Evolutionary conservation across 2,797 vertebrate species (phyloP).

Genomic region (Squalus acanthias): DNA sequence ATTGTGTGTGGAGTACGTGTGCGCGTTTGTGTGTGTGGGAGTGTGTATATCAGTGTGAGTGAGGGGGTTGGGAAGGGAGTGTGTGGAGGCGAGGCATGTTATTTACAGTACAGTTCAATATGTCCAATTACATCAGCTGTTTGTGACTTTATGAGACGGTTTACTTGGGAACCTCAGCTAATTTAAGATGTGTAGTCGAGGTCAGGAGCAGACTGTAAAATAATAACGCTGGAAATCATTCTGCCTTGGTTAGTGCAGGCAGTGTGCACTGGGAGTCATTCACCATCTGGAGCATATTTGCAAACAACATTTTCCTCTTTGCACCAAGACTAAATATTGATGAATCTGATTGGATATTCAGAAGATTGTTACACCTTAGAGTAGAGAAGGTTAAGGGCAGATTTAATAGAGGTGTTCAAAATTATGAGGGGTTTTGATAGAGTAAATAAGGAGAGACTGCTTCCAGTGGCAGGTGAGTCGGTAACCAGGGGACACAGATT

Average conservation of each 20-base stretch:
- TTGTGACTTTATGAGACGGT: not conserved
- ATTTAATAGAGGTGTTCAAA: not conserved
- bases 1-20: not conserved
- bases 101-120: not conserved
- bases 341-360: not conserved
- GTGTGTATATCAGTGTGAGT: not conserved
- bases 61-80: not conserved
- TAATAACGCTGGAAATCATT: not conserved
- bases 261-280: not conserved
- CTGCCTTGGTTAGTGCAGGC: not conserved
- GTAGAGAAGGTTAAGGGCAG: not conserved
- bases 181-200: not conserved
- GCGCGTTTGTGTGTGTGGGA: not conserved
- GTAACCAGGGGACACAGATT: not conserved
- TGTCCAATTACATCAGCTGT: not conserved
- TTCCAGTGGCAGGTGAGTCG: not conserved
- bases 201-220: not conserved
- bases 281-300: not conserved
- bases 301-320: not conserved
- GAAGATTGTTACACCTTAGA: not conserved
- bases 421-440: too few species aligned
- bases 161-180: conserved; percentile 5
- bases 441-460: not conserved
- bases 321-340: not conserved
- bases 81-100: not conserved